Base-by-base conservation (phyloP, 1,140 invertebrate species). In the Zaprionus davidi region DNA sequence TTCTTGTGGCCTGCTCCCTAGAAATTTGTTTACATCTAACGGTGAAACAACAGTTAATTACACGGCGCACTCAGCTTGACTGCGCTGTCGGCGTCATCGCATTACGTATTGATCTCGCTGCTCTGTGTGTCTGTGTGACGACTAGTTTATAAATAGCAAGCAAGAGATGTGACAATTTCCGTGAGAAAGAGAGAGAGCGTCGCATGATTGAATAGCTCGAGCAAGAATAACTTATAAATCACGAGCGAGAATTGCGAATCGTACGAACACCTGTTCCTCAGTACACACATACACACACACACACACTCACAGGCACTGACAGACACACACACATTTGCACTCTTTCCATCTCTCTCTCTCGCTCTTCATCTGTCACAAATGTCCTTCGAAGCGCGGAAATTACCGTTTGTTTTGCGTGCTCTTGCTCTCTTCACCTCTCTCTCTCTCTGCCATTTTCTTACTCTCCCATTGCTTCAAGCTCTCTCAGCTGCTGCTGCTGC, bases 131-230 rank as follows among this genome's bases (percentile, higher is more conserved):
- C 31, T 53, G 22, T 65, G 44, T 62, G 78, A 63, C 64, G 53
- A 72, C 28, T 79, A 51, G 60, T 78, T 74, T 84, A 81, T 85
- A 84, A 84, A 81, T 84, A 84, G 81, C 67, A 44, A 51, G 26
- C 44, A 60, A 76, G 73, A 76, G 73, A 76, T 76, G 73, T 71
- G 68, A 76, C 73, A 71, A 65, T 71, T 71, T 70, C 57, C 58
- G 9, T 11, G 31, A 70, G 28, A 63, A 67, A 34, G 31, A 34
- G 9, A 9, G 31, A 34, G 9, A 34, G 31, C 9, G 31, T 34
- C 72, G 58, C 72, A 70, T 74, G 72, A 74, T 74, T 70, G 72
- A 74, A 74, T 69, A 70, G 9, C 58, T 22, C 28, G 28, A 64
- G 31, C 31, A 34, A 51, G 53, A 58, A 70, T 70, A 75, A 71